Conservation (phyloP, 2,113 vertebrate genomes). For the Sorex araneus region DNA sequence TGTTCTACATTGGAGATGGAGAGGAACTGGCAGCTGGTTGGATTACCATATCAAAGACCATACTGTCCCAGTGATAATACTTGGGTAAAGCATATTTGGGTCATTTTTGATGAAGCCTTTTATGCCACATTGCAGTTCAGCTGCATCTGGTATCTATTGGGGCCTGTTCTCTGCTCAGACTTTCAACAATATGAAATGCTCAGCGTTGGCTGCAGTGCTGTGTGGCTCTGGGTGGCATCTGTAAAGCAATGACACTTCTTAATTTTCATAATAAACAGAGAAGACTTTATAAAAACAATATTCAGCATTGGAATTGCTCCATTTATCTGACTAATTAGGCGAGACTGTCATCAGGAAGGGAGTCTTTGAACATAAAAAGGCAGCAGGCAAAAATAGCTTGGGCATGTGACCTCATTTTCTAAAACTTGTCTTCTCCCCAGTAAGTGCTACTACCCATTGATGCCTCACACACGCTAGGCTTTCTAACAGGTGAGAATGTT, state of each 20-base stretch:
- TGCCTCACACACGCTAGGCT: neutral
- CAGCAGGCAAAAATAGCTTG: neutral
- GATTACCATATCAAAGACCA: slow-evolving; percentile 59
- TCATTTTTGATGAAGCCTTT: slow-evolving; percentile 41
- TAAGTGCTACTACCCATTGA: neutral
- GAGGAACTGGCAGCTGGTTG: slow-evolving; percentile 17
- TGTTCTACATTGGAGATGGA: neutral
- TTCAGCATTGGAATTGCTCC: neutral
- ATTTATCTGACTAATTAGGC: slow-evolving; percentile 51
- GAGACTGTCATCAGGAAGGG: slow-evolving; percentile 24
- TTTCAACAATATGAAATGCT: neutral
- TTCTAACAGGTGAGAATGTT: neutral
- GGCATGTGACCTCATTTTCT: slow-evolving; percentile 29
- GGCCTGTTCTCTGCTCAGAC: neutral
- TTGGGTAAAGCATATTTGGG: slow-evolving; percentile 35
- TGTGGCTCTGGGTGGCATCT: slow-evolving; percentile 55
- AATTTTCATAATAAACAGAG: slow-evolving; percentile 66
- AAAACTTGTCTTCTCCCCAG: neutral
- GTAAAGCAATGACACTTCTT: slow-evolving; percentile 47
- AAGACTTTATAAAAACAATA: slow-evolving; percentile 62
- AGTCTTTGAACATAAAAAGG: neutral
- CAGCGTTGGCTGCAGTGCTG: neutral
- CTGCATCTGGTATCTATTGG: slow-evolving; percentile 41
- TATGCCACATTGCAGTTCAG: neutral
- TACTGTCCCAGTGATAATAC: slow-evolving; percentile 36